Evolutionary conservation across 2,797 vertebrate genomes (phyloP), one percentile per base, ranked within the genome.

Genomic region (Pitangus sulphuratus): DNA sequence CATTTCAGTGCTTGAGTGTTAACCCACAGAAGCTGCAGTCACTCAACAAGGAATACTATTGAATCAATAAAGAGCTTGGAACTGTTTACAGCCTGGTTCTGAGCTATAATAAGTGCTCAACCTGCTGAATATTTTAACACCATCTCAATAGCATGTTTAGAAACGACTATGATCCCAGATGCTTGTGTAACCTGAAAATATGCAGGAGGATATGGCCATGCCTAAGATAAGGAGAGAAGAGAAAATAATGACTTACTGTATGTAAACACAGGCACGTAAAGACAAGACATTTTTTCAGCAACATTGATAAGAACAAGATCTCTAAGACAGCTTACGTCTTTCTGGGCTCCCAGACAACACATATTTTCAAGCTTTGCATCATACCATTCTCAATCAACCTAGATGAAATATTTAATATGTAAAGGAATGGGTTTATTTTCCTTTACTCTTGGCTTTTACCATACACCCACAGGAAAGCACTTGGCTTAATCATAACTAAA

Each of bases 401-500:
- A 87, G 65, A 88, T 71, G 60, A 95, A 89, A 81, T 79, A 94
- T 93, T 96, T 94, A 86, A 90, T 84, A 82, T 69, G 76, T 78
- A 54, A 95, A 92, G 60, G 70, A 94, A 86, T 71, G 54, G 70
- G 71, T 54, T 94, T 91, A 74, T 90, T 93, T 95, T 93, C 40
- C 62, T 93, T 96, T 91, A 72, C 51, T 94, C 54, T 93, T 93
- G 54, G 60, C 61, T 89, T 93, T 93, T 94, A 84, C 75, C 82
- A 79, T 83, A 89, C 53, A 87, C 37, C 12, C 66, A 76, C 7
- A 11, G 50, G 86, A 94, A 91, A 81, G 77, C 69, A 89, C 77
- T 95, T 77, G 48, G 68, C 72, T 95, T 96, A 84, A 94, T 93
- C 86, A 76, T 88, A 96, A 97, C 94, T 90, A 93, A 90, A 65